A percentile compares a stretch with the other conserved stretches of the same genome.
Conservation (phyloP, 2,113 vertebrate genomes). For the Odontophorus gujanensis region DNA sequence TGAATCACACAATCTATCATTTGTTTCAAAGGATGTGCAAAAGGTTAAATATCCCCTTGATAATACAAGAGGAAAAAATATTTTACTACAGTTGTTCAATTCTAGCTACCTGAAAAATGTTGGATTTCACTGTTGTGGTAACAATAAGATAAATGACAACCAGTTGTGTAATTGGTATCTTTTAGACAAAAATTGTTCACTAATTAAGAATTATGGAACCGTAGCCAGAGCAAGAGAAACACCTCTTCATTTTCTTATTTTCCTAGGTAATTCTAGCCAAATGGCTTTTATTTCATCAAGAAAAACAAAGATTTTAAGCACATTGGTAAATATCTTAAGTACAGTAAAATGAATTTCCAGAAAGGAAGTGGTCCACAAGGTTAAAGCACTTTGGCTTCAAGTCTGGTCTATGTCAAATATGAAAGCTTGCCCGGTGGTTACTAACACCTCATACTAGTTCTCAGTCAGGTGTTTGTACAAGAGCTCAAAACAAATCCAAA, state of each 20-base stretch:
- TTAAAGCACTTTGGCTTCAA: background rate
- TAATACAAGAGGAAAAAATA: conserved; percentile 9
- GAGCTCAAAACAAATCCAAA: background rate
- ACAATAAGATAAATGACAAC: conserved; percentile 16
- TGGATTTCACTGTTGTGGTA: background rate
- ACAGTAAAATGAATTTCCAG: background rate
- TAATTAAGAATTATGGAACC: conserved; percentile 17
- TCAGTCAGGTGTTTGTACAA: background rate
- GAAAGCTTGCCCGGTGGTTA: background rate
- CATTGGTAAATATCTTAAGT: background rate
- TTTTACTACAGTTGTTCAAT: conserved; percentile 19
- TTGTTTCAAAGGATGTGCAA: background rate
- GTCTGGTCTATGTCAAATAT: background rate
- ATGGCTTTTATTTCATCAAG: background rate
- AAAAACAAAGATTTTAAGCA: background rate
- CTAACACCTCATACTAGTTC: background rate
- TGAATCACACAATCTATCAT: background rate
- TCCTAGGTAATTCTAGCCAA: background rate
- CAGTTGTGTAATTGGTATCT: background rate
- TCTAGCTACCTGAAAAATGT: conserved; percentile 41
- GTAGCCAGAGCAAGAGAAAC: background rate
- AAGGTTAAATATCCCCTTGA: background rate
- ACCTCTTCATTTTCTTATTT: background rate
- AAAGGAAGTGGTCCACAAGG: background rate
- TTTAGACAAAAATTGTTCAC: background rate